Percentiles rank a stretch among this genome's conserved stretches.
Evolutionary conservation across 2,888 invertebrate genomes (phyloP).

Genomic region (Acleris sparsana): DNA sequence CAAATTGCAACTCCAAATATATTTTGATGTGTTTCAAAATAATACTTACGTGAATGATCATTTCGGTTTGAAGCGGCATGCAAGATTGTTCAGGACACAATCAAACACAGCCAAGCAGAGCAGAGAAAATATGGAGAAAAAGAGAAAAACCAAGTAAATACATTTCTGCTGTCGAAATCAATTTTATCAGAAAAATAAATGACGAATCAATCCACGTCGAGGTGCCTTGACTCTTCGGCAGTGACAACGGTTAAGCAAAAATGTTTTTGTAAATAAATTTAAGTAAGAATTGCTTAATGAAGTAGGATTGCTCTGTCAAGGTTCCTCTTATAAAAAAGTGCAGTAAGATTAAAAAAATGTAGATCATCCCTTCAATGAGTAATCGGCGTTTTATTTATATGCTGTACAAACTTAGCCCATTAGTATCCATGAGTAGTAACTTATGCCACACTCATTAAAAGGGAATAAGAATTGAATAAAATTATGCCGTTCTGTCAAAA

Average conservation of each 20-base stretch:
- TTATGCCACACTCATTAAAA: slow-evolving; percentile 57
- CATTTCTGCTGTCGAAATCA: slow-evolving; percentile 83
- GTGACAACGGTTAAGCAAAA: slow-evolving; percentile 35
- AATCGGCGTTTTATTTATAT: slow-evolving; percentile 21
- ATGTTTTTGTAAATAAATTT: slow-evolving; percentile 19
- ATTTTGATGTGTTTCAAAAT: slow-evolving; percentile 82
- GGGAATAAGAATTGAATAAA: slow-evolving; percentile 59
- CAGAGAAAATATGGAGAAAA: slow-evolving; percentile 91
- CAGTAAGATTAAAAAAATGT: slow-evolving; percentile 76
- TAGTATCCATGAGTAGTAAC: neutral
- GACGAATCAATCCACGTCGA: slow-evolving; percentile 76
- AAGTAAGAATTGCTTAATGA: slow-evolving; percentile 26
- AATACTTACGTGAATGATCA: slow-evolving; percentile 90
- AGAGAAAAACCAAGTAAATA: slow-evolving; percentile 90
- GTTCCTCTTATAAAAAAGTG: slow-evolving; percentile 76
- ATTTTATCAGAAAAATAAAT: slow-evolving; percentile 80
- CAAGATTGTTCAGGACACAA: slow-evolving; percentile 90
- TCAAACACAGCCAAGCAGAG: slow-evolving; percentile 93
- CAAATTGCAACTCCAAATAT: slow-evolving; percentile 46
- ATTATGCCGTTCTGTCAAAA: slow-evolving; percentile 78
- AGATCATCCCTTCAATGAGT: slow-evolving; percentile 65
- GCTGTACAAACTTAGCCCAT: neutral
- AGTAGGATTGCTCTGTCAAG: slow-evolving; percentile 58
- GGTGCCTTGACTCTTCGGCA: slow-evolving; percentile 71
- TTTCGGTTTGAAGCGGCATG: slow-evolving; percentile 90